Base-by-base conservation (phyloP, 2,888 invertebrate species). In the Coleophora deauratella region DNA sequence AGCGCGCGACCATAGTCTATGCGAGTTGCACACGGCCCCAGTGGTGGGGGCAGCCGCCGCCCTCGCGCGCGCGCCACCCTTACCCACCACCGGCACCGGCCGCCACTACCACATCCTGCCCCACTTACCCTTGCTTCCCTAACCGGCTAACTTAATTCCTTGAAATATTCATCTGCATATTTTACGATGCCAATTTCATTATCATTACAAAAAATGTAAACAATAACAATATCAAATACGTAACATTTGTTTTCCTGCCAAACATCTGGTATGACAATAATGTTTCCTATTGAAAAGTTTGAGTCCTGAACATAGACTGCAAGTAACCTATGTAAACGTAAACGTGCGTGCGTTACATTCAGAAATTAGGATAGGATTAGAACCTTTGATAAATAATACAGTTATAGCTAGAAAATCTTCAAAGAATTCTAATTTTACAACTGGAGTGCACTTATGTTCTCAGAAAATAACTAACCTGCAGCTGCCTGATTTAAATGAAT, bases 1-100 rank as follows among this genome's bases (percentile, higher is more conserved):
- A 75, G 53, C 56, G 66, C 50, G 69, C 76, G 62, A 78, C 64
- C 71, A 73, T 86, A 86, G 86, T 86, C 84, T 85, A 82, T 86
- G 63, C 69, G 63, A 51, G 70, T 79, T 85, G 85, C 86, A 85
- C 86, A 86, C 86, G 86, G 86, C 86, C 80, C 86, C 70, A 78
- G 78, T 77, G 74, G 80, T 60, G 81, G 80, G 85, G 73, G 56
- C 60, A 52, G 51, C 51, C 54, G 44, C 47, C 56, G 66, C 66
- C 66, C 63, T 63, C 67, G 52, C 60, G 47, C 39, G 50, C 59
- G 49, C 57, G 62, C 55, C 11, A 62, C 50, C 61, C 49, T 42
- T 11, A 33, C 37, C 59, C 50, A 57, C 59, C 60, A 55, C 55
- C 50, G 47, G 49, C 28, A 9, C 31, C 31, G 10, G 41, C 45